Percentiles rank a stretch among this genome's conserved stretches.
These are phyloP conservation scores for Masnerella sp. DNA, from an alignment of 2,888 invertebrate genomes.

Conservation along the genomic window DNA sequence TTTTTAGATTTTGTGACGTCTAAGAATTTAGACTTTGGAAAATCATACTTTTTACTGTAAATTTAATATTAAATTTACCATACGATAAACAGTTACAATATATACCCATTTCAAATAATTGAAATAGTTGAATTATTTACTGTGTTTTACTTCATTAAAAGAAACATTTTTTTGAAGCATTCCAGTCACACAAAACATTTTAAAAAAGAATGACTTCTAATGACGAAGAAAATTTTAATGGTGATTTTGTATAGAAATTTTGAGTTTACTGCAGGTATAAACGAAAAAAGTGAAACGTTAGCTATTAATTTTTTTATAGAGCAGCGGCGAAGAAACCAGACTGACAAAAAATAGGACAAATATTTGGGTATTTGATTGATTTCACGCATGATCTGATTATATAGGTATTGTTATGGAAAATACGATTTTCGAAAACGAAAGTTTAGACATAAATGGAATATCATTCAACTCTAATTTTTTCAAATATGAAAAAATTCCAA, in stretches of 20 bases:
- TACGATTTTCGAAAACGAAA: neutral
- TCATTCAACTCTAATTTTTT: too few species aligned
- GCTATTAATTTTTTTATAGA: slow-evolving; percentile 10
- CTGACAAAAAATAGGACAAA: slow-evolving; percentile 17
- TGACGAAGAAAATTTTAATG: slow-evolving; percentile 15
- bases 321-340: neutral
- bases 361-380: slow-evolving; percentile 29
- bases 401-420: neutral
- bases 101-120: too few species aligned
- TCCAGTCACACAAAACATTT: neutral
- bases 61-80: too few species aligned
- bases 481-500: too few species aligned
- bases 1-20: too few species aligned
- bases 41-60: too few species aligned
- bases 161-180: too few species aligned
- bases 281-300: slow-evolving; percentile 9
- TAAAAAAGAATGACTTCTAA: neutral
- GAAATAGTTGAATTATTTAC: too few species aligned
- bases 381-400: slow-evolving; percentile 8
- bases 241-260: slow-evolving; percentile 15
- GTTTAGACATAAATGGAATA: too few species aligned
- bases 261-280: neutral
- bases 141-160: too few species aligned
- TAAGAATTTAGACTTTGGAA: too few species aligned
- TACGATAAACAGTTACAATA: too few species aligned